phyloP scores from a whole-genome alignment of 1,140 invertebrate genomes.

The Lithobius niger region DNA sequence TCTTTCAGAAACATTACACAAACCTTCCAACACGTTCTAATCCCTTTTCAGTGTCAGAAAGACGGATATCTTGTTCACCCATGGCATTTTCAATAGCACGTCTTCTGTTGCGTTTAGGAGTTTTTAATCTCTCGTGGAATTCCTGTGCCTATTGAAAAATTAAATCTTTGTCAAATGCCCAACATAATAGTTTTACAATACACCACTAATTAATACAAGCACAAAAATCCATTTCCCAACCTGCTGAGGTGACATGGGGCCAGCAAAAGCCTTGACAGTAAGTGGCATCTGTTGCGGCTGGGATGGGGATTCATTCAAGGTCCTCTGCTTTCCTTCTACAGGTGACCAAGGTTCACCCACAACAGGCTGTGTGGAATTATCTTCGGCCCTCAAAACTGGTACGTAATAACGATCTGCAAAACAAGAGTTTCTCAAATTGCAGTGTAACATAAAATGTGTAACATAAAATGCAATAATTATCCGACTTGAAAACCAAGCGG shows the following conservation, averaged over 20 bases:
- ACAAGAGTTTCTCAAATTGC: too few relatives aligned
- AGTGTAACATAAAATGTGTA: too few relatives aligned
- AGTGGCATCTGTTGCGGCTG: slow-evolving; percentile 49
- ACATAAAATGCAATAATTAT: slow-evolving; percentile 31
- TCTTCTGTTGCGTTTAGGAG: too few relatives aligned
- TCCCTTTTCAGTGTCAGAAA: slow-evolving; percentile 66
- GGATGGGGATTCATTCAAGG: slow-evolving; percentile 1
- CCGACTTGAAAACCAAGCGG: slow-evolving; percentile 32
- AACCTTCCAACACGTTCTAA: slow-evolving; percentile 65
- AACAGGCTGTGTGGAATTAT: slow-evolving; percentile 50
- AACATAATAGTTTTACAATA: too few relatives aligned
- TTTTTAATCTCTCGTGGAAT: too few relatives aligned
- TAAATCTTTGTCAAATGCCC: too few relatives aligned
- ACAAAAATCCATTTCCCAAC: too few relatives aligned
- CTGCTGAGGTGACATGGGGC: slow-evolving; percentile 61
- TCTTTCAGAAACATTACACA: too few relatives aligned
- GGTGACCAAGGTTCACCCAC: slow-evolving; percentile 32
- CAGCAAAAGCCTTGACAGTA: slow-evolving; percentile 65
- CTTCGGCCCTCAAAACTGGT: slow-evolving; percentile 58
- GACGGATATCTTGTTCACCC: too few relatives aligned
- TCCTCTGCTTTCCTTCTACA: slow-evolving; percentile 13
- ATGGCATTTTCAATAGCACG: too few relatives aligned
- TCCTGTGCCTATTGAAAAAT: too few relatives aligned
- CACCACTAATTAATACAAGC: too few relatives aligned
- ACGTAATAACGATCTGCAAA: slow-evolving; percentile 65